phyloP scores from a whole-genome alignment of 2,888 invertebrate genomes.

The Tetanocera ferruginea region DNA sequence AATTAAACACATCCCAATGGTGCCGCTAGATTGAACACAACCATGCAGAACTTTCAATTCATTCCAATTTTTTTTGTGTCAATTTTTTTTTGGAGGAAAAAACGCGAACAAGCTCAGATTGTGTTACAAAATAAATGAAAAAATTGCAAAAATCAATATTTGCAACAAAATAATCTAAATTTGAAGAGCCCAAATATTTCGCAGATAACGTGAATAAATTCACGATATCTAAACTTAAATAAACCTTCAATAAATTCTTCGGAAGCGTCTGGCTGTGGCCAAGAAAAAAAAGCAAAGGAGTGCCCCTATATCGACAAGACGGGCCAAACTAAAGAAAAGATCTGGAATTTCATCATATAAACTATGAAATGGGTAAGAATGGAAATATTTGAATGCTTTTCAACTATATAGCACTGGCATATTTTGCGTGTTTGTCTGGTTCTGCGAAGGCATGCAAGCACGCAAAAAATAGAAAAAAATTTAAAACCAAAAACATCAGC shows the following conservation, averaged over 20 bases:
- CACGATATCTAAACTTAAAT: no score
- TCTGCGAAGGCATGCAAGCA: neutral
- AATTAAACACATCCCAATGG: neutral
- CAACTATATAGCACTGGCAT: neutral
- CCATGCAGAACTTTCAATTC: neutral
- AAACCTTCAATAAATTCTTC: no score
- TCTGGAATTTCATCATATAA: slow-evolving; percentile 12
- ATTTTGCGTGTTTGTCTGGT: slow-evolving; percentile 12
- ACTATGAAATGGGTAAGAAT: slow-evolving; percentile 51
- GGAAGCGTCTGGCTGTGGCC: no score
- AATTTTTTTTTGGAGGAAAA: slow-evolving; percentile 1
- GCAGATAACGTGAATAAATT: neutral
- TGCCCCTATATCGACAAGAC: neutral
- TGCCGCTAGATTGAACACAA: neutral
- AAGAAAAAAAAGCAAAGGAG: no score
- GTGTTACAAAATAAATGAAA: slow-evolving; percentile 9
- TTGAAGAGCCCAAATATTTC: neutral
- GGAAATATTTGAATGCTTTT: neutral
- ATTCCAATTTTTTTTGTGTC: neutral
- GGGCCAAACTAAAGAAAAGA: slow-evolving; percentile 14
- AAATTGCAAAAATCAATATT: neutral
- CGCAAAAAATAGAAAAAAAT: neutral
- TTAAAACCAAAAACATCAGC: neutral
- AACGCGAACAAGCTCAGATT: neutral
- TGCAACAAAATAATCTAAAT: no score